Conservation (phyloP, 1,140 invertebrate species). For the Drosophila setifemur region DNA sequence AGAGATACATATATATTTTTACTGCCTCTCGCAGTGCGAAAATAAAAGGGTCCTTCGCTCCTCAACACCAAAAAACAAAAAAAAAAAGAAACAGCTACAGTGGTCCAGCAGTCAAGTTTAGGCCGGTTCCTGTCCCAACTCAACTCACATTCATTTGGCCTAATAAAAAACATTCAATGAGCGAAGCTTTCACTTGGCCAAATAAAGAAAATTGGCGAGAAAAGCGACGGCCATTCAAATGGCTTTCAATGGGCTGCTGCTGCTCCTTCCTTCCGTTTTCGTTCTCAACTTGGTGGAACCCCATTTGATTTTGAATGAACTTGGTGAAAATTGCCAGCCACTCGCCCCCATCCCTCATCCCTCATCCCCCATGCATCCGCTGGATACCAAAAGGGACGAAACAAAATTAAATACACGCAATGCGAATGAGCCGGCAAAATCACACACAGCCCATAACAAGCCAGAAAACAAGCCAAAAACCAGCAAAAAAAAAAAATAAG, state of each 20-base stretch:
- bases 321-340: conserved; percentile 72
- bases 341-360: too few species aligned
- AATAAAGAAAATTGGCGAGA: conserved; percentile 80
- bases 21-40: conserved; percentile 35
- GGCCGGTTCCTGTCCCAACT: conserved; percentile 30
- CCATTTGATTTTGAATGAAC: conserved; percentile 81
- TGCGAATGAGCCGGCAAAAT: conserved; percentile 45
- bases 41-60: conserved; percentile 16
- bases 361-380: background rate
- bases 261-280: conserved; percentile 9
- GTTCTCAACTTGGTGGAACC: conserved; percentile 24
- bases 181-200: conserved; percentile 49
- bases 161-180: conserved; percentile 80
- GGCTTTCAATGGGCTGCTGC: conserved; percentile 73
- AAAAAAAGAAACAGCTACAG: conserved; percentile 9
- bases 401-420: conserved; percentile 72
- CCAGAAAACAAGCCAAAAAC: conserved; percentile 58
- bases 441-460: conserved; percentile 60
- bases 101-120: conserved; percentile 28
- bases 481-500: conserved; percentile 17
- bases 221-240: conserved; percentile 79
- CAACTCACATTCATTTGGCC: conserved; percentile 69
- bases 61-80: too few species aligned
- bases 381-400: conserved; percentile 28
- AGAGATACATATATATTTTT: conserved; percentile 58